Percentiles rank a stretch among this genome's conserved stretches.
phyloP scores from a whole-genome alignment of 2,113 vertebrate species.

The Albula glossodonta region DNA sequence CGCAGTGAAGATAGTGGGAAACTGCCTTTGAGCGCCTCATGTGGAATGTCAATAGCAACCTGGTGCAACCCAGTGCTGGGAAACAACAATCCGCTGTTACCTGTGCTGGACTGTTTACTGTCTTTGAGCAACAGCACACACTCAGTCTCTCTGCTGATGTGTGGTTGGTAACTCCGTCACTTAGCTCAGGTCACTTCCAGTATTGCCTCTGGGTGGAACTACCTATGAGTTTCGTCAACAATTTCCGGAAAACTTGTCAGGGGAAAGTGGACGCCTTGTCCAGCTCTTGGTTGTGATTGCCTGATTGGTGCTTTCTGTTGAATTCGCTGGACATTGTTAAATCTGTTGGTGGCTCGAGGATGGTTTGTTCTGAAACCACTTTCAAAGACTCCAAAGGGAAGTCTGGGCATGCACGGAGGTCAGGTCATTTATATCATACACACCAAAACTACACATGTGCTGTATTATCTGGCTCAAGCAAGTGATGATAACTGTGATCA shows the following conservation, averaged over 20 bases:
- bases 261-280: not conserved
- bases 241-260: not conserved
- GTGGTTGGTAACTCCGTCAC: not conserved
- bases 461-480: no score
- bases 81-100: conserved; percentile 22
- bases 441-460: no score
- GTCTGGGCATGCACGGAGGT: no score
- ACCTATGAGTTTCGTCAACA: not conserved
- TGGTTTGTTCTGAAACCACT: no score
- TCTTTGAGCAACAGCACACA: not conserved
- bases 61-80: conserved; percentile 34
- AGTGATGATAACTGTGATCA: no score
- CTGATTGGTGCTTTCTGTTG: not conserved
- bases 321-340: not conserved
- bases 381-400: no score
- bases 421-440: no score
- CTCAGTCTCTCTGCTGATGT: not conserved
- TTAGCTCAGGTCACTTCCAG: not conserved
- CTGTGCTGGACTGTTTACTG: not conserved
- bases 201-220: not conserved
- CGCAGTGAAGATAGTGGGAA: conserved; percentile 38
- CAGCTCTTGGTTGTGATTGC: not conserved
- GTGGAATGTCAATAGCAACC: conserved; percentile 55
- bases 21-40: conserved; percentile 35
- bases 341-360: not conserved